Evolutionary conservation across 2,797 vertebrate genomes (phyloP), one percentile per base, ranked within the genome.

Genomic region (Alca torda): DNA sequence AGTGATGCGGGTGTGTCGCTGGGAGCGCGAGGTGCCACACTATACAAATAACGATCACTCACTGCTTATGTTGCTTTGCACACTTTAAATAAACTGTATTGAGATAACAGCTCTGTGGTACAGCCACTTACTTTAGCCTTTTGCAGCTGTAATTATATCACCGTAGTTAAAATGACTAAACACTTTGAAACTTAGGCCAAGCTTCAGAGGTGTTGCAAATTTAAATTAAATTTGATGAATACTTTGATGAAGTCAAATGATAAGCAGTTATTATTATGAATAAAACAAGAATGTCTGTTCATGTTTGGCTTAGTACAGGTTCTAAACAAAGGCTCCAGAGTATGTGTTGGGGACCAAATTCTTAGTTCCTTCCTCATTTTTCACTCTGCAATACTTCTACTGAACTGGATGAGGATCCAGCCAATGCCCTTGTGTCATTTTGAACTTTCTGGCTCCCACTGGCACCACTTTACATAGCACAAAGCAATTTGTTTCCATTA

Each of bases 401-500:
- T 21, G 45, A 74, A 65, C 14, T 69, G 33, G 5, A 35, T 88
- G 76, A 84, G 39, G 54, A 82, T 23, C 16, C 51, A 59, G 81
- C 48, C 63, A 60, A 84, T 45, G 64, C 70, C 43, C 61, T 82
- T 69, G 57, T 80, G 73, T 90, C n/a, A 75, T 84, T 96, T 93
- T 94, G 74, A 96, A 84, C 87, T 95, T 95, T 89, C 23, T 39
- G 77, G 61, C 60, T 93, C 86, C 64, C 76, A 53, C 53, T 87
- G 90, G 83, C 73, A 88, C 35, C 73, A 69, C 64, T 88, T 90
- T 59, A 83, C 59, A 83, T 80, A 89, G n/a, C 67, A 91, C 60
- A 95, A 74, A 93, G 41, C 84, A 72, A 93, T 97, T 90, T 95
- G 77, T 96, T 96, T 94, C 92, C 90, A 90, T 94, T 93, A 95